Percentiles rank a stretch among this genome's conserved stretches.
Conservation (phyloP, 1,140 invertebrate species). For the Bradysia coprophila region DNA sequence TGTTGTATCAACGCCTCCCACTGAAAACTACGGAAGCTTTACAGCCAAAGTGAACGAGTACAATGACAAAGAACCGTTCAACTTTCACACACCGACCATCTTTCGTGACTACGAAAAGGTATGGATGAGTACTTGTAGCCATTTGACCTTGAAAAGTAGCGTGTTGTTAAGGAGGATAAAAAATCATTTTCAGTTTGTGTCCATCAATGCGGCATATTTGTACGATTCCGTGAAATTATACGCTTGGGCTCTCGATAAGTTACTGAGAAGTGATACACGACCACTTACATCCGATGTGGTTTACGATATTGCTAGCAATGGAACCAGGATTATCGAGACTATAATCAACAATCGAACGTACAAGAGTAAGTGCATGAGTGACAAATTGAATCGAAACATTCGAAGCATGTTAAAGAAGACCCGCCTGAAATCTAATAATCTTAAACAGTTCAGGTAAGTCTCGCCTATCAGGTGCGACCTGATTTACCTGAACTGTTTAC, state of each 20-base stretch:
- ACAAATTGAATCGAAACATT: too few relatives aligned
- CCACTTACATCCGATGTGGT: constrained; percentile 39
- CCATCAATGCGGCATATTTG: constrained; percentile 86
- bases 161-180: too few relatives aligned
- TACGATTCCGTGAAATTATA: constrained; percentile 92
- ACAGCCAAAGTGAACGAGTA: constrained; percentile 55
- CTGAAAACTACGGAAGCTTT: constrained; percentile 53
- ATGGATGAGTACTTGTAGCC: constrained; percentile 14
- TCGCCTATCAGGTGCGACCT: too few relatives aligned
- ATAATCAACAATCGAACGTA: constrained; percentile 59
- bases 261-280: constrained; percentile 38
- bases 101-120: constrained; percentile 37
- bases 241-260: constrained; percentile 59
- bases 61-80: constrained; percentile 55
- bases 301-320: constrained; percentile 52
- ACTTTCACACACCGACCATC: constrained; percentile 40
- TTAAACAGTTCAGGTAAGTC: not conserved
- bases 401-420: not conserved
- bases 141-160: too few relatives aligned
- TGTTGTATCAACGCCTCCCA: constrained; percentile 64
- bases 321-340: constrained; percentile 55
- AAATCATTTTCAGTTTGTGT: constrained; percentile 58
- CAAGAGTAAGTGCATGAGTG: constrained; percentile 48
- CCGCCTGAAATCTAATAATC: not conserved
- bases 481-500: too few relatives aligned